Conservation (phyloP, 35 echinoderm and acorn worm species). For the Stichopus chloronotus region DNA sequence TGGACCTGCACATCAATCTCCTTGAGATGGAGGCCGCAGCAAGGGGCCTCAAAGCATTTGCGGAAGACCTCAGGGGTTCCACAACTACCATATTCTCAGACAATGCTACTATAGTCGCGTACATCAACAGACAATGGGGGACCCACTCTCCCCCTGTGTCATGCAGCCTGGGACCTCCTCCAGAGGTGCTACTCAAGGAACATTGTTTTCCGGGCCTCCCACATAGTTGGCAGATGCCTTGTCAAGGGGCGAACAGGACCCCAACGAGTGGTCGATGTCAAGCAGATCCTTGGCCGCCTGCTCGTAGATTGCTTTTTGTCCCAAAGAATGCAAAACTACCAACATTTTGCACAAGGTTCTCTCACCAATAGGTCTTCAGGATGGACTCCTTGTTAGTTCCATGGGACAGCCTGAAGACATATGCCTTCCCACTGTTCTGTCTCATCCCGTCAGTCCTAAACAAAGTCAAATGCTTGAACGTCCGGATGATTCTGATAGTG, state of each 20-base stretch:
- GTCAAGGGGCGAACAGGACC: neutral
- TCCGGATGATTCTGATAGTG: neutral
- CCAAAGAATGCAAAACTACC: neutral
- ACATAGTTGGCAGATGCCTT: neutral
- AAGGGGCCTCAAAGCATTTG: neutral
- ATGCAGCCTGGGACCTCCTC: neutral
- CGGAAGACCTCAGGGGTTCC: neutral
- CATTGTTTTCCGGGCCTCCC: neutral
- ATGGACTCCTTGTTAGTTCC: too few species aligned
- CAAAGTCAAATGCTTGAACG: neutral
- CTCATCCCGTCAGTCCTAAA: neutral
- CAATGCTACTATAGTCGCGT: constrained; percentile 43
- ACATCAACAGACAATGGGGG: constrained; percentile 60
- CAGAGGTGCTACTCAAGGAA: neutral
- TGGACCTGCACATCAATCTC: neutral
- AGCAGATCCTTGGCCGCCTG: neutral
- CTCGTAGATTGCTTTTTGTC: constrained; percentile 25
- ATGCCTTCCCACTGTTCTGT: neutral
- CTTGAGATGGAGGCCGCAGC: constrained; percentile 7
- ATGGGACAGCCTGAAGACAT: neutral
- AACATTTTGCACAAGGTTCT: too few species aligned
- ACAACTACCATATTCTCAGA: constrained; percentile 11
- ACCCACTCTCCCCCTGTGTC: neutral
- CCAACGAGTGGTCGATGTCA: neutral
- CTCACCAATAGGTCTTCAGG: too few species aligned